Evolutionary conservation across 2,888 invertebrate genomes (phyloP).

Genomic region (Tricholauxania praeusta): DNA sequence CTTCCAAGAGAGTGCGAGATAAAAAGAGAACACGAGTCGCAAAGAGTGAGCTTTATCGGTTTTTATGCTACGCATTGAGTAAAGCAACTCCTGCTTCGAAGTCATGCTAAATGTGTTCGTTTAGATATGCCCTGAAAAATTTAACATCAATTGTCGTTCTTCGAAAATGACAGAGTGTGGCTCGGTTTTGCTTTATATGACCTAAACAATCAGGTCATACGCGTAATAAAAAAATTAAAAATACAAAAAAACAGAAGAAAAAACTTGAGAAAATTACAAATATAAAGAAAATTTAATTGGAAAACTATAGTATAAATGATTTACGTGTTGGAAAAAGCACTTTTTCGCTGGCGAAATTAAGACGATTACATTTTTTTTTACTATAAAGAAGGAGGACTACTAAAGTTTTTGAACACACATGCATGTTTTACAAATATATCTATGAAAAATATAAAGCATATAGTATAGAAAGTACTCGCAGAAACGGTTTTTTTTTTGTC

Average conservation of each 20-base stretch:
- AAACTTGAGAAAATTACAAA: slow-evolving; percentile 14
- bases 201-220: slow-evolving; percentile 64
- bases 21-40: background rate
- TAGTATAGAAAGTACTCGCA: background rate
- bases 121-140: slow-evolving; percentile 55
- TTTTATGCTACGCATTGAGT: slow-evolving; percentile 38
- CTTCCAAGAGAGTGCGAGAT: no score
- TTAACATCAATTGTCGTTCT: slow-evolving; percentile 49
- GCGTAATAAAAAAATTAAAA: slow-evolving; percentile 32
- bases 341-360: background rate
- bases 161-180: slow-evolving; percentile 55
- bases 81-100: slow-evolving; percentile 49
- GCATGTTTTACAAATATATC: slow-evolving; percentile 30
- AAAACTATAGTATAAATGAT: background rate
- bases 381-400: background rate
- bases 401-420: slow-evolving; percentile 43
- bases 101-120: slow-evolving; percentile 49
- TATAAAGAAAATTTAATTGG: slow-evolving; percentile 5
- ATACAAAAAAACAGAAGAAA: slow-evolving; percentile 15
- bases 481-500: slow-evolving; percentile 7
- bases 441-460: slow-evolving; percentile 16
- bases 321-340: no score
- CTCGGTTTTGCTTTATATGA: slow-evolving; percentile 60
- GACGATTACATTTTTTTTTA: background rate
- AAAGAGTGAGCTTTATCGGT: slow-evolving; percentile 23